Percentiles rank a stretch among this genome's conserved stretches.
Evolutionary conservation across 2,113 vertebrate species (phyloP).

Genomic region (Nibea albiflora): DNA sequence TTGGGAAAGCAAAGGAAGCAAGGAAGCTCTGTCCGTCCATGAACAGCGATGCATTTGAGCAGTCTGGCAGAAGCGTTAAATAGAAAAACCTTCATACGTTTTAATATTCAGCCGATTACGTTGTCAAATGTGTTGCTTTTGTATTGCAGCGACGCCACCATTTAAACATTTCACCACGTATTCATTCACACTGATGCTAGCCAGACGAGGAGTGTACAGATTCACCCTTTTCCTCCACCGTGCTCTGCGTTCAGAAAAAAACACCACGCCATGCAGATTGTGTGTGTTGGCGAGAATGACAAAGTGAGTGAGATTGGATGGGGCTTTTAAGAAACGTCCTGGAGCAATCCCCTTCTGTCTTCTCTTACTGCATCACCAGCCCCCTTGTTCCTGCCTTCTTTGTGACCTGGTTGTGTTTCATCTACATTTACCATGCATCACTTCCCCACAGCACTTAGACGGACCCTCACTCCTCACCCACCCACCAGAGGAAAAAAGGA

Average conservation of each 20-base stretch:
- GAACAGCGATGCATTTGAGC: background rate
- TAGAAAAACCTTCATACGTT: background rate
- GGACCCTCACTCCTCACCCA: slow-evolving; percentile 42
- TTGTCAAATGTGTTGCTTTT: background rate
- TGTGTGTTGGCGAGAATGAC: slow-evolving; percentile 44
- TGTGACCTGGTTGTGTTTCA: slow-evolving; percentile 80
- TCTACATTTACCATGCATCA: slow-evolving; percentile 78
- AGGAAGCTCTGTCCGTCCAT: background rate
- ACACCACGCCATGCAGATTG: slow-evolving; percentile 3
- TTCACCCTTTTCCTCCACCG: slow-evolving; percentile 6
- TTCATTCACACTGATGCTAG: slow-evolving; percentile 28
- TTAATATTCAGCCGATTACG: background rate
- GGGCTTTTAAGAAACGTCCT: slow-evolving; percentile 78
- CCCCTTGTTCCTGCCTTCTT: slow-evolving; percentile 66
- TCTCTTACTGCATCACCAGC: slow-evolving; percentile 61
- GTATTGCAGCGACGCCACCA: background rate
- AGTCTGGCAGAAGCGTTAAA: too few species aligned
- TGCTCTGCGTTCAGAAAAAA: slow-evolving; percentile 16
- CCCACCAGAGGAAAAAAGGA: slow-evolving; percentile 32
- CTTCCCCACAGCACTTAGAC: slow-evolving; percentile 76
- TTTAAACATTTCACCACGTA: background rate
- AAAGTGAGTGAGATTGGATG: slow-evolving; percentile 37
- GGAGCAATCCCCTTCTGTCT: slow-evolving; percentile 68
- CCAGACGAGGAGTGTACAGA: background rate
- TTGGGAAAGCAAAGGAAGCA: background rate